Conservation (phyloP, 92 coral and sea anemone species). For the Muricea muricata region DNA sequence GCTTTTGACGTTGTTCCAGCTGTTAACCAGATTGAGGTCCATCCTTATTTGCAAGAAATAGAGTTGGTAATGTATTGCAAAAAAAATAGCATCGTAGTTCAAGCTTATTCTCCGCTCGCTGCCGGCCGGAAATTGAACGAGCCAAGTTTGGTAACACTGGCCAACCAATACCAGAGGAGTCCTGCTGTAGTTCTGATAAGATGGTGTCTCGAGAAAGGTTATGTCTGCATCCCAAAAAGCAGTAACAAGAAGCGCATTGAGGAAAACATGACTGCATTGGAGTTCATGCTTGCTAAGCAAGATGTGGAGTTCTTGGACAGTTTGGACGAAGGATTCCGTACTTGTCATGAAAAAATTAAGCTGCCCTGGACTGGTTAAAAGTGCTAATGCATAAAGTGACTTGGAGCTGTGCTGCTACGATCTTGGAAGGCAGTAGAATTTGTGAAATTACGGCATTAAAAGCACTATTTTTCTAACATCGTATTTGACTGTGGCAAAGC, state of each 20-base stretch:
- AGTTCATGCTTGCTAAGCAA: conserved; percentile 68
- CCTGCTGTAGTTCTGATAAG: conserved; percentile 84
- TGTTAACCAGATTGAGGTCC: conserved; percentile 96
- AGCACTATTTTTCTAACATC: no score
- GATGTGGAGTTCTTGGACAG: conserved; percentile 78
- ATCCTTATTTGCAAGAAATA: conserved; percentile 84
- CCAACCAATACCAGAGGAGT: conserved; percentile 57
- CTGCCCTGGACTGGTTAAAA: conserved; percentile 73
- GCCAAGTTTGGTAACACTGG: conserved; percentile 60
- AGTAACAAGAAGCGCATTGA: conserved; percentile 69
- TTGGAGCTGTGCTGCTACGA: background rate
- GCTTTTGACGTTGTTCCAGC: conserved; percentile 76
- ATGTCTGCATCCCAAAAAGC: conserved; percentile 87
- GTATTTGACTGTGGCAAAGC: no score
- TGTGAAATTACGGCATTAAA: no score
- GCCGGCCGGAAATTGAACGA: conserved; percentile 84
- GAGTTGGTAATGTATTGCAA: conserved; percentile 77
- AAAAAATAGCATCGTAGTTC: conserved; percentile 73
- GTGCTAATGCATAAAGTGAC: background rate
- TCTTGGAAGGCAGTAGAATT: background rate
- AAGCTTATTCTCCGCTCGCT: conserved; percentile 94
- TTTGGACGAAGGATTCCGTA: conserved; percentile 85
- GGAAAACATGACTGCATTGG: conserved; percentile 87
- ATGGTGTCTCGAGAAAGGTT: conserved; percentile 91
- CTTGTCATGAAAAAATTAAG: conserved; percentile 83